A percentile compares a stretch with the other conserved stretches of the same genome.
Evolutionary conservation across 2,888 invertebrate species (phyloP).

Genomic region (Cremastinae sp.): DNA sequence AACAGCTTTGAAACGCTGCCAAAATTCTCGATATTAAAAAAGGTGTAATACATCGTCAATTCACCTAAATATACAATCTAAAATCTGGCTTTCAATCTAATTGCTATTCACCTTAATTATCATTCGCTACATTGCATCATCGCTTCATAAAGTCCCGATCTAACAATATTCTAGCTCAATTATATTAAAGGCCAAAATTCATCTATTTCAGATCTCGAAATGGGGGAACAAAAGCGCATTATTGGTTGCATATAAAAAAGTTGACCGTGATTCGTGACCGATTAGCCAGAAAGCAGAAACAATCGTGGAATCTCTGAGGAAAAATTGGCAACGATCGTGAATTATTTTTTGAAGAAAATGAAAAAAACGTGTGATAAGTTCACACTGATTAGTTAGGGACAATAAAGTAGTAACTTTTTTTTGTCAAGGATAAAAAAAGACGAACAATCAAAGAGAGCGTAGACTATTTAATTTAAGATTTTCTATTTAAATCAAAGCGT

Average conservation of each 20-base stretch:
- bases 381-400: neutral
- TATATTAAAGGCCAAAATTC: neutral
- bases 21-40: too few relatives aligned
- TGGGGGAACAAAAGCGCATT: conserved; percentile 71
- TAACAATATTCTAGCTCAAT: neutral
- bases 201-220: conserved; percentile 72
- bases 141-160: conserved; percentile 12
- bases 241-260: conserved; percentile 75
- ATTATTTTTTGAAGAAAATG: conserved; percentile 6
- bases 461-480: conserved; percentile 54
- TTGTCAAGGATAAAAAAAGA: conserved; percentile 9
- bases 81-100: conserved; percentile 16
- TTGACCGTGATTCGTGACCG: neutral
- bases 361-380: neutral
- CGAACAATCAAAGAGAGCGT: conserved; percentile 45
- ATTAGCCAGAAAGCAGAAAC: neutral
- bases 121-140: conserved; percentile 42
- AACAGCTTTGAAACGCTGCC: too few relatives aligned
- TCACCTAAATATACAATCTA: neutral
- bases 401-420: neutral
- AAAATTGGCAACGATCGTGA: neutral
- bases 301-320: neutral
- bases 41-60: too few relatives aligned
- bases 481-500: conserved; percentile 12
- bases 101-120: conserved; percentile 30